Conservation (phyloP, 2,888 invertebrate species). For the Dorcus parallelipipedus region DNA sequence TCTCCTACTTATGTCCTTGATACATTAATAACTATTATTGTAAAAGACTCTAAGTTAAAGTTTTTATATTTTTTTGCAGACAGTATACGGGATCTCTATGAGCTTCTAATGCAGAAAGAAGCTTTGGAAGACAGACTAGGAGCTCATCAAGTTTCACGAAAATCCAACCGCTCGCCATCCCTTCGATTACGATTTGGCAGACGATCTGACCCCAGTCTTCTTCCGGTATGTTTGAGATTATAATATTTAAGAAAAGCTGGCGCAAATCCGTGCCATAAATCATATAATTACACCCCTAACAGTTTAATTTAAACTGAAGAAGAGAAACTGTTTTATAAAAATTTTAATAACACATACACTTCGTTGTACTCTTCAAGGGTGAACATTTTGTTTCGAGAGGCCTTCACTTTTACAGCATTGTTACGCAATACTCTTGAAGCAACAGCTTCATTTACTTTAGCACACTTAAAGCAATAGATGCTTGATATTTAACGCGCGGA, state of each 20-base stretch:
- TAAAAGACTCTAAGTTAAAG: not conserved
- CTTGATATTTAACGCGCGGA: not conserved
- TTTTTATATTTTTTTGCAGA: constrained; percentile 32
- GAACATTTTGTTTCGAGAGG: no score
- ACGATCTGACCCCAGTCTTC: constrained; percentile 67
- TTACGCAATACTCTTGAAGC: no score
- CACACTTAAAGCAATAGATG: not conserved
- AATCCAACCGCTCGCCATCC: constrained; percentile 74
- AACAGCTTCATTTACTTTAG: not conserved
- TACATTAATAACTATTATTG: no score
- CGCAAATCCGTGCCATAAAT: no score
- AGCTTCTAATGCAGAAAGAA: constrained; percentile 61
- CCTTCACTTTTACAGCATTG: no score
- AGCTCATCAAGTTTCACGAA: constrained; percentile 71
- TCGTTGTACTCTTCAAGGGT: no score
- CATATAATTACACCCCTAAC: no score
- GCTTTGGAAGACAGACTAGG: constrained; percentile 59
- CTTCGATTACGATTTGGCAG: constrained; percentile 74
- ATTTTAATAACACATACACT: no score
- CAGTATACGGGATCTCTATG: constrained; percentile 57
- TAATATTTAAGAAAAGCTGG: no score
- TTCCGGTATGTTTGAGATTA: constrained; percentile 43
- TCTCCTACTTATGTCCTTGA: no score
- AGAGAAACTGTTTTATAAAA: not conserved
- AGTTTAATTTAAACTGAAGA: not conserved